phyloP scores from a whole-genome alignment of 2,888 invertebrate genomes.

The Zaprionus obscuricornis region DNA sequence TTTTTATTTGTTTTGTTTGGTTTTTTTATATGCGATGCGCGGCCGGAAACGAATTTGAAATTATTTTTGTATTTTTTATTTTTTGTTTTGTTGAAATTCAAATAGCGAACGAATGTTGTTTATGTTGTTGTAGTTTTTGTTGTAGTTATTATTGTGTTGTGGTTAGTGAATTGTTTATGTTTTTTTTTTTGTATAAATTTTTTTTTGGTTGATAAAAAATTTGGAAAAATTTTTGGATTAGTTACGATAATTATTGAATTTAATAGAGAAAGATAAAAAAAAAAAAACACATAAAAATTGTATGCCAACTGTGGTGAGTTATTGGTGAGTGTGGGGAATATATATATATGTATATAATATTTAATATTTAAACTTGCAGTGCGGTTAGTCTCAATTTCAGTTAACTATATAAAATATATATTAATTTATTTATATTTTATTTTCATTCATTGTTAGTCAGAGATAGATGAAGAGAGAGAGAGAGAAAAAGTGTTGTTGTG shows the following conservation, averaged over 20 bases:
- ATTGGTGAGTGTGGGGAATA: too few species aligned
- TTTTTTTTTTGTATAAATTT: conserved; percentile 24
- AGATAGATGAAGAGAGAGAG: not conserved
- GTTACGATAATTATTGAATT: conserved; percentile 51
- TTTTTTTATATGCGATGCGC: conserved; percentile 32
- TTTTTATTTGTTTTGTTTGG: conserved; percentile 28
- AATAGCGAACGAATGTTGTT: conserved; percentile 37
- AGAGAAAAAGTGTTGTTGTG: too few species aligned
- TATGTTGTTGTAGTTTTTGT: conserved; percentile 36
- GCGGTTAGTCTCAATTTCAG: conserved; percentile 39
- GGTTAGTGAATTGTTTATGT: conserved; percentile 56
- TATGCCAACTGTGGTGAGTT: conserved; percentile 25
- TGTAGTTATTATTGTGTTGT: conserved; percentile 41
- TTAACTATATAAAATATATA: not conserved
- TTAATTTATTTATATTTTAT: conserved; percentile 15
- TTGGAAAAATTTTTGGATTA: conserved; percentile 75
- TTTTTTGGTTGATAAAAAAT: conserved; percentile 55
- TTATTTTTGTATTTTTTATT: conserved; percentile 49
- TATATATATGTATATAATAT: too few species aligned
- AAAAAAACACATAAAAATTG: too few species aligned
- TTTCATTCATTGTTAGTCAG: not conserved
- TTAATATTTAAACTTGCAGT: conserved; percentile 44
- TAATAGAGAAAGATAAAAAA: conserved; percentile 9
- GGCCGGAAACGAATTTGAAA: conserved; percentile 69
- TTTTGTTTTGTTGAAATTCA: conserved; percentile 59